Evolutionary conservation across 2,888 invertebrate genomes (phyloP), one percentile per base, ranked within the genome.

Genomic region (Coleophora deauratella): DNA sequence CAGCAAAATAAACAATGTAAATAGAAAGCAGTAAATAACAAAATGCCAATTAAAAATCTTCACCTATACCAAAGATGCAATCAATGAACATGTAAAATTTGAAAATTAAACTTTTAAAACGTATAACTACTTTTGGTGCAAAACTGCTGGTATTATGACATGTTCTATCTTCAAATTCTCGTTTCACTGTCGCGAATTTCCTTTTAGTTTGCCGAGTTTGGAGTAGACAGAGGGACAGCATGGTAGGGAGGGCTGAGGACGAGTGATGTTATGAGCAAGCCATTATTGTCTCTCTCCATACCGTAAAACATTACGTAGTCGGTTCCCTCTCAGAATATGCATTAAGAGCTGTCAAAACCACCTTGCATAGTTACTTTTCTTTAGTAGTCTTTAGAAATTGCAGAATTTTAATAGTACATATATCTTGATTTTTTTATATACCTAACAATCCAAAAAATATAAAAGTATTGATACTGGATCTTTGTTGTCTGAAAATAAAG

Each of bases 231-330:
- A 21, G 21, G 10, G 11, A 31, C 9, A 31, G 54, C 76, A 52
- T 77, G 64, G 81, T 80, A 78, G 74, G 55, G 59, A 64, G 78
- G 68, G 62, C 53, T 57, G 70, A 72, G 74, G 77, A 82, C 81
- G 85, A 85, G 85, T 85, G 78, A 85, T 85, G 85, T 85, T 85
- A 85, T 85, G 85, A 85, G 85, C 84, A 77, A 80, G 72, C 84
- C 85, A 85, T 85, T 85, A 85, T 85, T 85, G 85, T 85, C 84
- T 84, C 82, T 78, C 77, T 78, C 82, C 79, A 85, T 85, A 82
- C 84, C 84, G 84, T 85, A 85, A 84, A 85, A 79, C 82, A 84
- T 84, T 82, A 84, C 81, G 78, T 72, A 84, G 80, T 73, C 70
- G 73, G 69, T 73, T 72, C 67, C 69, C 69, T 67, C 61, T 59